Conservation (phyloP, 2,797 vertebrate species). For the Pangasius mekongensis region DNA sequence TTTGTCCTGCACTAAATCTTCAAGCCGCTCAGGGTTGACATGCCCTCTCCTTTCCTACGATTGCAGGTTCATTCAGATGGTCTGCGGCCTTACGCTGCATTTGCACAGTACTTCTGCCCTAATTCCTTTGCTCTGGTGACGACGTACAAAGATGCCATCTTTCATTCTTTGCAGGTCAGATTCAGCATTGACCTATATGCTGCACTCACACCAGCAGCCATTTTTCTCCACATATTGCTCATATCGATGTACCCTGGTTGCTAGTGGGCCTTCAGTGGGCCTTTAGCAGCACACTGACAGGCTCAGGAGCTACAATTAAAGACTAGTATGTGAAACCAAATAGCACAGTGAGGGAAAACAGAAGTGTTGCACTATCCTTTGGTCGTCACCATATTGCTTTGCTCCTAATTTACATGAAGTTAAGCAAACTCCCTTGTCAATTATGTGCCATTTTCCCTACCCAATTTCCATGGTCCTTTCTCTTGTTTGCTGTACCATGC, state of each 20-base stretch:
- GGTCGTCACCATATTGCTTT: neutral
- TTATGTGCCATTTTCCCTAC: neutral
- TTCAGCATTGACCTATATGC: neutral
- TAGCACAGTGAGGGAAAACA: neutral
- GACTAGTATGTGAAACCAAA: neutral
- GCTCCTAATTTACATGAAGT: neutral
- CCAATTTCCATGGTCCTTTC: neutral
- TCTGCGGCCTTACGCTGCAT: slow-evolving; percentile 65
- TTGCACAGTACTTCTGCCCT: slow-evolving; percentile 64
- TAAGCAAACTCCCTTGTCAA: neutral
- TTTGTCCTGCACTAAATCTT: slow-evolving; percentile 1
- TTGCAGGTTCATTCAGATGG: slow-evolving; percentile 59
- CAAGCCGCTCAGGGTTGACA: slow-evolving; percentile 9
- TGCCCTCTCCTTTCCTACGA: neutral
- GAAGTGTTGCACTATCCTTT: neutral
- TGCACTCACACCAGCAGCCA: neutral
- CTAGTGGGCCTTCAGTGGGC: neutral
- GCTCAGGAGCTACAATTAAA: neutral
- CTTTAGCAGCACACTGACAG: neutral
- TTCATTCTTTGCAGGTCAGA: slow-evolving; percentile 68
- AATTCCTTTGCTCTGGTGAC: slow-evolving; percentile 62
- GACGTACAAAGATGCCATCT: slow-evolving; percentile 70
- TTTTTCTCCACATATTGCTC: neutral
- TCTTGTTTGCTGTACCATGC: neutral
- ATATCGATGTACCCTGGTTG: neutral